Base-by-base conservation (phyloP, 2,888 invertebrate species). In the Andrena fulva region DNA sequence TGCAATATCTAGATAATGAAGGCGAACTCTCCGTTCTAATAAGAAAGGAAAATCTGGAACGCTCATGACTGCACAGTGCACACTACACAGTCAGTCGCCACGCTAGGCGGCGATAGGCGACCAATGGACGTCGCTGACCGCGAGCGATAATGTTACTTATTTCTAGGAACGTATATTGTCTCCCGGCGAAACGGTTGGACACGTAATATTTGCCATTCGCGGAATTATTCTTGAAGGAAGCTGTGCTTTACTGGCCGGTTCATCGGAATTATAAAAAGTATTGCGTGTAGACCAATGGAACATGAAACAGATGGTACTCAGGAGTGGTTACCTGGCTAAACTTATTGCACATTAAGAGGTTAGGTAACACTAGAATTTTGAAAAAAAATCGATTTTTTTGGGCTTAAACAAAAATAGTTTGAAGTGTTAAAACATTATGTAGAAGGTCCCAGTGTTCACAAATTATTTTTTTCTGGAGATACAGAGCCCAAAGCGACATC, bases 111-210 rank as follows among this genome's bases (percentile, higher is more conserved):
- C 85, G 91, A 92, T 92, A 91, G 90, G 91, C 91, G 91, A 90
- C 90, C 91, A 93, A 90, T 88, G 89, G 91, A 93, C 90, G 92
- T 89, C 93, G 89, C 90, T 91, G 92, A 91, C 83, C 89, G 89
- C 90, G 85, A 77, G 78, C 75, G 86, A 75, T 81, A 84, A 85
- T 77, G 81, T 73, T 79, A 64, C 80, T 68, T 29, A 71, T 77
- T 83, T 70, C 62, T 76, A 59, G 59, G 10, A 77, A 78, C 27
- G 63, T 62, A 76, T 76, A 50, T 64, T 85, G 67, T 67, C 67
- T 70, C 52, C 20, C 67, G 60, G 52, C 31, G 63, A 52, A 66
- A 70, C 31, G 54, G 42, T 27, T 33, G 50, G 35, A 50, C 31
- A 63, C 20, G n/a, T 56, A 66, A 70, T 60, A 64, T 69, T 24